Evolutionary conservation across 2,113 vertebrate genomes (phyloP), one percentile per base, ranked within the genome.

Genomic region (Misgurnus mizolepis): DNA sequence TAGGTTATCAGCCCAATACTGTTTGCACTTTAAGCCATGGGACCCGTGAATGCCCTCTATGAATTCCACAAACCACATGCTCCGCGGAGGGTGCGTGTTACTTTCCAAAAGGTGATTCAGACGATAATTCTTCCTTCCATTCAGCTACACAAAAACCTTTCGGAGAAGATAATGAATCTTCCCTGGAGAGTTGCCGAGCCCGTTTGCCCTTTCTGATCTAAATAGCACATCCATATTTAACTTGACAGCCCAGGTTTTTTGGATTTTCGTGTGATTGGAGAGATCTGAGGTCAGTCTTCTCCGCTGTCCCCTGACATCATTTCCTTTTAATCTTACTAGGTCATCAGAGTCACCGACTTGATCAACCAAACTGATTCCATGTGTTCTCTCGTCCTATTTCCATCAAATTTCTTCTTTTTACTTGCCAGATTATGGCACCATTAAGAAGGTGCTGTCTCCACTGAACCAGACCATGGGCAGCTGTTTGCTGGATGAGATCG

Each of bases 401-500:
- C 5, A 3, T 1, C 61, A 40, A 61, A 6, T 82, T 50, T 72
- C 27, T 17, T 60, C 49, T 84, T 1, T 49, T 39, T 87, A 56
- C 55, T 61, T n/a, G 66, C 76, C 91, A 98, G 97, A 97, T 90
- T 96, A 97, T 0, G 97, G 97, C 10, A 97, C 97, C 66, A 96
- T 99, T 88, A 95, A 96, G 85, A 99, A 98, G 87, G 95, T 99
- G 49, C 95, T 97, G 18, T 97, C 96, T 0, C 96, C 97, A 0
- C 75, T 97, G 88, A 95, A 95, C 84, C 94, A 92, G 87, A 94
- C 92, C 77, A 92, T 90, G 7, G 91, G 94, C 86, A 95, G 95
- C 91, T 99, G 97, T 78, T 88, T 99, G 84, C 92, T 99, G 9
- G 97, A 99, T 80, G 97, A 99, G 89, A 95, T 98, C 3, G 95